phyloP scores from a whole-genome alignment of 2,888 invertebrate species.

The Nymphalis urticae region DNA sequence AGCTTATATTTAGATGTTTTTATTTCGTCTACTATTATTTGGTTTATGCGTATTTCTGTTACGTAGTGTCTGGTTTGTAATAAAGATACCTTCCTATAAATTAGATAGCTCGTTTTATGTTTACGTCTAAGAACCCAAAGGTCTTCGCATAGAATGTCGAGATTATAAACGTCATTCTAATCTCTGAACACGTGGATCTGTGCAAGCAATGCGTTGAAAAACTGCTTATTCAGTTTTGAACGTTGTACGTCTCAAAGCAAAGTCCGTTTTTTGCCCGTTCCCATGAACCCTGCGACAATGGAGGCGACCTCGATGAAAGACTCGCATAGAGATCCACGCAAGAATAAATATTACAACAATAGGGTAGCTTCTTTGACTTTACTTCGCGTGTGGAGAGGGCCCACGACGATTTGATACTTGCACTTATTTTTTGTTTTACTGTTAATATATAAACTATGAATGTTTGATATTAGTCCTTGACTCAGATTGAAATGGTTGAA shows the following conservation, averaged over 20 bases:
- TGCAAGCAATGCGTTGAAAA: constrained; percentile 65
- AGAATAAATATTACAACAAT: constrained; percentile 81
- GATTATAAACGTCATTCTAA: constrained; percentile 68
- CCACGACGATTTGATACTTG: constrained; percentile 54
- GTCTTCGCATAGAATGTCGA: constrained; percentile 53
- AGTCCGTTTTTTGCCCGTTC: constrained; percentile 77
- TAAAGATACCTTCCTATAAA: too few species aligned
- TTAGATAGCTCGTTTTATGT: constrained; percentile 8
- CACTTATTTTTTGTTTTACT: constrained; percentile 10
- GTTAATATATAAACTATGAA: too few species aligned
- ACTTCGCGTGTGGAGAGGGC: constrained; percentile 47
- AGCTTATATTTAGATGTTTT: too few species aligned
- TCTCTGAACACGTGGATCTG: constrained; percentile 74
- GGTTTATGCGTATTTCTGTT: too few species aligned
- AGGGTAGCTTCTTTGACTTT: constrained; percentile 79
- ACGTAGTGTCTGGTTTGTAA: too few species aligned
- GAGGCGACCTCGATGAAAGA: constrained; percentile 76
- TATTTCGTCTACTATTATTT: too few species aligned
- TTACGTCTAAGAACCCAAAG: constrained; percentile 35
- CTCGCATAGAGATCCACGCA: constrained; percentile 69
- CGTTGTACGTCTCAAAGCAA: constrained; percentile 64
- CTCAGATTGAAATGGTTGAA: too few species aligned
- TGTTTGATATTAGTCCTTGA: too few species aligned
- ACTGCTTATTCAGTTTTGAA: constrained; percentile 76
- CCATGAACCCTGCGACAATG: constrained; percentile 79